phyloP scores from a whole-genome alignment of 2,113 vertebrate genomes.

The Conger conger region DNA sequence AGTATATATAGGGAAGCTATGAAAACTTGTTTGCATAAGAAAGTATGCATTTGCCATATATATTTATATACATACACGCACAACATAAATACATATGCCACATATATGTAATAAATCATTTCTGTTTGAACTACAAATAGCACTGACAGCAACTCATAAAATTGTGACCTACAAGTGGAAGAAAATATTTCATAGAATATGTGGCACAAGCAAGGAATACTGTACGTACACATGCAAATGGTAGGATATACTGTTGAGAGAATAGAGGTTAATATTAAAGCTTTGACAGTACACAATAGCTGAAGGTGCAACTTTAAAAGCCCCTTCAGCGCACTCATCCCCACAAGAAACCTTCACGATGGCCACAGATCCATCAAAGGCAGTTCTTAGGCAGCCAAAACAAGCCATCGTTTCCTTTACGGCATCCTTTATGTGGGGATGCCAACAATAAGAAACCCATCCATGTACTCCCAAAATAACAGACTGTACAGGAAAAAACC shows the following conservation, averaged over 20 bases:
- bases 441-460: not conserved
- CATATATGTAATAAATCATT: not conserved
- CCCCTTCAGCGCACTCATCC: not conserved
- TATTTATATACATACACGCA: conserved; percentile 42
- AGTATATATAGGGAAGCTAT: conserved; percentile 19
- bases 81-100: not conserved
- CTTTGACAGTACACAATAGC: not conserved
- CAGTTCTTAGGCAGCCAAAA: conserved; percentile 27
- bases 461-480: not conserved
- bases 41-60: conserved; percentile 35
- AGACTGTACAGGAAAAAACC: not conserved
- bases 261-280: not conserved
- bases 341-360: not conserved
- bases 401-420: not conserved
- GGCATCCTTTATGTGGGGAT: not conserved
- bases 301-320: not conserved
- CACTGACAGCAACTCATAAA: not conserved
- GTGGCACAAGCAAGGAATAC: conserved; percentile 57
- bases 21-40: conserved; percentile 35
- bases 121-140: not conserved
- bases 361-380: conserved; percentile 22
- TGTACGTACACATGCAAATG: conserved; percentile 59
- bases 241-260: conserved; percentile 41
- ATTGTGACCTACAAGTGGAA: conserved; percentile 53
- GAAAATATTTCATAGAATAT: conserved; percentile 56